Base-by-base conservation (phyloP, 2,888 invertebrate genomes). In the Troides aeacus region DNA sequence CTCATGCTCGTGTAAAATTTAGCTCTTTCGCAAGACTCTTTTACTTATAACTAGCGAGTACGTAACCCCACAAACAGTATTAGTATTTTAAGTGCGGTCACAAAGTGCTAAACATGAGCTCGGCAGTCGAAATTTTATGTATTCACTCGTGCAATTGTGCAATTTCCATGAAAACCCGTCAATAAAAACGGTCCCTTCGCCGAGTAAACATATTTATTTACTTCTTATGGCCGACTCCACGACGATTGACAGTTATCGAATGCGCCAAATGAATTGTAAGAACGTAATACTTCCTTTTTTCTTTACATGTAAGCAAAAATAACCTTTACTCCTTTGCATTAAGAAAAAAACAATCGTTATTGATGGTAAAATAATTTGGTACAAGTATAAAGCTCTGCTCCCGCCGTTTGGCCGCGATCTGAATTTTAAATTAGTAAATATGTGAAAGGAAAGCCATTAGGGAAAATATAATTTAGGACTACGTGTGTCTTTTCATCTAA, bases 351-450 rank as follows among this genome's bases (percentile, higher is more conserved):
- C 30, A 71, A 21, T 39, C 23, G 62, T 57, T 58, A 42, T 64
- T 23, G 30, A 23, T 17, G 21, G 65, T 75, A 42, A 75, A 68
- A 73, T 78, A 82, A 80, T 72, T 79, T 85, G 83, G 85, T 80
- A 75, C 77, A 79, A 79, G 79, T 82, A 82, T 84, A 84, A 86
- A 81, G 78, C 78, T 75, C 76, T 77, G 85, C 82, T 84, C 85
- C 88, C 86, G 88, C 84, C 85, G 80, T 76, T 76, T 76, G 72
- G 70, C 72, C 84, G 86, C 86, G 88, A 76, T 83, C 80, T 74
- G 90, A 90, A 91, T 90, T 88, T 86, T 79, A 89, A 90, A 88
- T 85, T 82, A 79, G 84, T 81, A 82, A 82, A 84, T 81, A 81
- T 78, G 79, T 78, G 58, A n/a, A 53, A 66, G 66, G 66, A 58